Evolutionary conservation across 2,797 vertebrate species (phyloP).

Genomic region (Salarias fasciatus): DNA sequence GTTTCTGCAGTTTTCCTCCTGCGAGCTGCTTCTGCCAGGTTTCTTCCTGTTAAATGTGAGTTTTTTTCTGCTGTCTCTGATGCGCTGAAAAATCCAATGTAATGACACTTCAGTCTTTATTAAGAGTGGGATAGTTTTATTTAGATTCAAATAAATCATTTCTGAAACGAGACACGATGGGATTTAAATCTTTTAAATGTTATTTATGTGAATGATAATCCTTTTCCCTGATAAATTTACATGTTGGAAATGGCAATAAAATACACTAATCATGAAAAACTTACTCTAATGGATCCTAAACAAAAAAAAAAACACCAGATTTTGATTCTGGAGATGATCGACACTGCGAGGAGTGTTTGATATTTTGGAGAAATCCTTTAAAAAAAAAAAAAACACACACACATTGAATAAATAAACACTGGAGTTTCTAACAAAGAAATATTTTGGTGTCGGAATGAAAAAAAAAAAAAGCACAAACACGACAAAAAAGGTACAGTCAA

Average conservation of each 20-base stretch:
- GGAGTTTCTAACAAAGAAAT: constrained; percentile 33
- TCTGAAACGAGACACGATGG: constrained; percentile 50
- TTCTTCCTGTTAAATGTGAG: no score
- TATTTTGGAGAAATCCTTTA: constrained; percentile 20
- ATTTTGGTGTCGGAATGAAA: constrained; percentile 38
- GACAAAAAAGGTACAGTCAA: constrained; percentile 60
- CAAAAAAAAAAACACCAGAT: constrained; percentile 7
- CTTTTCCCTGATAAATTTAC: constrained; percentile 55
- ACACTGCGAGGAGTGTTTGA: constrained; percentile 53
- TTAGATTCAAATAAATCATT: constrained; percentile 67
- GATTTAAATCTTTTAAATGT: constrained; percentile 49
- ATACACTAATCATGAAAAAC: constrained; percentile 26
- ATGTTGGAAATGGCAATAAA: constrained; percentile 59
- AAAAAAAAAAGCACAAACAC: constrained; percentile 23
- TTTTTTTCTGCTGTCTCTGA: no score
- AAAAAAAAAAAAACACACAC: constrained; percentile 29
- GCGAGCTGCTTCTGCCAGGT: no score
- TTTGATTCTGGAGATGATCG: constrained; percentile 21
- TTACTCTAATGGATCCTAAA: constrained; percentile 7
- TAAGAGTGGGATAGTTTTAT: constrained; percentile 69
- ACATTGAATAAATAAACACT: constrained; percentile 53
- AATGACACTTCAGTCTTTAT: constrained; percentile 14
- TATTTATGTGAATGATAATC: constrained; percentile 29
- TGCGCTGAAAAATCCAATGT: no score
- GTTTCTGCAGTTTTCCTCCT: no score